Evolutionary conservation across 2,797 vertebrate species (phyloP).

Genomic region (Falco berigora): DNA sequence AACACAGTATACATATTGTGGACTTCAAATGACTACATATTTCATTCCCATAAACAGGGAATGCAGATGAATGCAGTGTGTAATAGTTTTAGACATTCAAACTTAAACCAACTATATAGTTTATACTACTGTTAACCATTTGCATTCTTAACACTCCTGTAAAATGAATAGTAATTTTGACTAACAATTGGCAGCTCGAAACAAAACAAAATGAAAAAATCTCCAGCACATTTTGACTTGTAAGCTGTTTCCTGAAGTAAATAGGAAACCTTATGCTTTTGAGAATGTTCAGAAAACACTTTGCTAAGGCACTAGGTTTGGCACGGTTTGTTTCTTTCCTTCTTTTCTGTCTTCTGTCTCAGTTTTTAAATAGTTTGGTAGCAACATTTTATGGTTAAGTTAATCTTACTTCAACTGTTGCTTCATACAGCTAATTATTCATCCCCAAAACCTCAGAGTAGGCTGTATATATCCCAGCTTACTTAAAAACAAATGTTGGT

Average conservation of each 20-base stretch:
- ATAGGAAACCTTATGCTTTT: constrained; percentile 25
- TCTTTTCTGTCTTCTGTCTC: not conserved
- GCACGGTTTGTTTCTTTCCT: not conserved
- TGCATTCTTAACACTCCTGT: constrained; percentile 73
- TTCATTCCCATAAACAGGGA: constrained; percentile 80
- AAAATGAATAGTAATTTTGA: constrained; percentile 67
- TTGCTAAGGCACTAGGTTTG: not conserved
- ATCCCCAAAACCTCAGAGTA: not conserved
- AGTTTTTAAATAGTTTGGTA: not conserved
- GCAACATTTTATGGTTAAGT: not conserved
- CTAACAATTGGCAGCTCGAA: constrained; percentile 62
- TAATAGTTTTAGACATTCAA: constrained; percentile 74
- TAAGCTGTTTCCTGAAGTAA: constrained; percentile 47
- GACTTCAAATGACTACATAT: constrained; percentile 81
- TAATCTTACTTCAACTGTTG: not conserved
- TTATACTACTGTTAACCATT: constrained; percentile 75
- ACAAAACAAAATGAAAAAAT: not conserved
- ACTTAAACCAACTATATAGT: constrained; percentile 70
- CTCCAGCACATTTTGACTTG: not conserved
- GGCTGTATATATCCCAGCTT: not conserved
- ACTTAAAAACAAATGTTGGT: not conserved
- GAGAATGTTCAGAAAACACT: not conserved
- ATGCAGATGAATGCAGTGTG: constrained; percentile 73
- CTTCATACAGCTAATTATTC: not conserved
- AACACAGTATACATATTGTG: constrained; percentile 82